Evolutionary conservation across 1,140 invertebrate species (phyloP), one percentile per base, ranked within the genome.

Genomic region (Amphibalanus amphitrite): DNA sequence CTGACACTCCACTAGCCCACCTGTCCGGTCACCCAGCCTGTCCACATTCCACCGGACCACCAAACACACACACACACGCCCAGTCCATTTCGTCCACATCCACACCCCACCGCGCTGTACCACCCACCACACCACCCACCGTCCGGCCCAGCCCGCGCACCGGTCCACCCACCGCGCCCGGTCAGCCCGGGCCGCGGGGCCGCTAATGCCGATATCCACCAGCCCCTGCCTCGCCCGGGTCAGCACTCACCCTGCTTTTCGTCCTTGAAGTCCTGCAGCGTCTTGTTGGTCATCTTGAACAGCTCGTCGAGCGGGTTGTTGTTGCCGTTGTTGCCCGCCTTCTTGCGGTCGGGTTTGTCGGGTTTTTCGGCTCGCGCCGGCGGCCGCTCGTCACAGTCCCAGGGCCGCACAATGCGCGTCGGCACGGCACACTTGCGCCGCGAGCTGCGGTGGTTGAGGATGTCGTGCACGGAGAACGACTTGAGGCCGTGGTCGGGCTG

Each of bases 401-500:
- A 96, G 0, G 93, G 93, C 70, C 93, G 81, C 3, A 96, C 93
- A 75, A 96, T 93, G 68, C 77, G 75, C 28, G 73, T 75, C 28
- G 75, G 72, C 33, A 76, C 69, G 47, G 75, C 75, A 30, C 72
- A 74, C 70, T 74, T 74, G 71, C 73, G 69, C 13, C 73, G 69
- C 69, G 73, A 74, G 29, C 72, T 72, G 29, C 73, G 86, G 79
- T 93, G 91, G 74, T 89, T 92, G 69, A 97, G 82, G 76, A 96
- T 95, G 82, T 97, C 93, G 75, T 90, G 83, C 72, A 96, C 96
- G 69, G 91, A 92, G 80, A 96, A 97, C 74, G 91, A 93, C 78
- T 92, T 92, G 26, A 94, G 90, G 8, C 89, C 89, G 47, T 20
- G 1, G 47, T 23, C 47, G 47, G 47, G 13, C 13, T 1, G 47